phyloP scores from a whole-genome alignment of 2,113 vertebrate species.

The Uria lomvia region DNA sequence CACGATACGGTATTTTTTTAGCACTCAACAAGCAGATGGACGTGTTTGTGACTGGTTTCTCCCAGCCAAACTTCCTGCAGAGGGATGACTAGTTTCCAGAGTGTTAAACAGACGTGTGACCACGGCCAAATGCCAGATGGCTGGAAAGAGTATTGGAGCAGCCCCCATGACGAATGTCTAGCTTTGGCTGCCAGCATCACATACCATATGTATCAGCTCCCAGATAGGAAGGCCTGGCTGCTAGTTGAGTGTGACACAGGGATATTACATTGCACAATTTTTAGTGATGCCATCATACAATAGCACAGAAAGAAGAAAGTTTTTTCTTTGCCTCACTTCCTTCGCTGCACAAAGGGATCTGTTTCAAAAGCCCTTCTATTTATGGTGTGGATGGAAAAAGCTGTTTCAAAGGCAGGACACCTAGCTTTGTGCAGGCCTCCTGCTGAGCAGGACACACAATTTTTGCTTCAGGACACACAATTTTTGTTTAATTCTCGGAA shows the following conservation, averaged over 20 bases:
- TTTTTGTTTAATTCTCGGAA: background rate
- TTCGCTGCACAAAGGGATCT: background rate
- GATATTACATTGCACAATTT: background rate
- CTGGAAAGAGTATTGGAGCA: background rate
- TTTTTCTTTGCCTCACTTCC: background rate
- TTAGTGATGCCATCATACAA: background rate
- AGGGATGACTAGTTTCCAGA: slow-evolving; percentile 22
- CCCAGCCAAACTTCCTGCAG: slow-evolving; percentile 22
- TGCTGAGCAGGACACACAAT: background rate
- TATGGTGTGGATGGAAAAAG: background rate
- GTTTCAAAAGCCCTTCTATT: background rate
- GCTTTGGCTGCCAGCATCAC: background rate
- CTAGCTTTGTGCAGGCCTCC: background rate
- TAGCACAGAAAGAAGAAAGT: background rate
- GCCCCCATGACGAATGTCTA: background rate
- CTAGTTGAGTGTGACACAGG: background rate
- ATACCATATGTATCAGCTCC: background rate
- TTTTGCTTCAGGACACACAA: background rate
- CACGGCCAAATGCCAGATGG: slow-evolving; percentile 9
- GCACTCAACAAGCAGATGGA: slow-evolving; percentile 27
- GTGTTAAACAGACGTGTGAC: background rate
- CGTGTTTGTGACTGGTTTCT: background rate
- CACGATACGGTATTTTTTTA: background rate
- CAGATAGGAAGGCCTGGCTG: background rate
- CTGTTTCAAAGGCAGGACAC: background rate